Evolutionary conservation across 2,888 invertebrate genomes (phyloP).

Genomic region (Achlya flavicornis): DNA sequence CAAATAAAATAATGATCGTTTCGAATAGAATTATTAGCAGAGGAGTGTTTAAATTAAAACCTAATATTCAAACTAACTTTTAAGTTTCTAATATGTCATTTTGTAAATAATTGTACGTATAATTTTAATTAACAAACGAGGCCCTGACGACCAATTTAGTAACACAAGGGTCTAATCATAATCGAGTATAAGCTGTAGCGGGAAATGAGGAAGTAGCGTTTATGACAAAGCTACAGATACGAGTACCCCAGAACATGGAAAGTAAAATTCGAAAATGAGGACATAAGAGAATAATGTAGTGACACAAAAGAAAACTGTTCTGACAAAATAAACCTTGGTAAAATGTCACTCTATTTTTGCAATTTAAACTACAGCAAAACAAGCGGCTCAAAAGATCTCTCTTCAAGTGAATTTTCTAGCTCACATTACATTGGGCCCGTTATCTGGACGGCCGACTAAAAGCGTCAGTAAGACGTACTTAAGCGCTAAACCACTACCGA

Average conservation of each 20-base stretch:
- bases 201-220: background rate
- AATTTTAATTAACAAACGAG: background rate
- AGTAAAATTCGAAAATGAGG: background rate
- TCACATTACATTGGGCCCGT: constrained; percentile 20
- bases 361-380: background rate
- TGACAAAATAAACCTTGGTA: too few relatives aligned
- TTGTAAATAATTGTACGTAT: background rate
- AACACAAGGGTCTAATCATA: background rate
- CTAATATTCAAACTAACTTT: too few relatives aligned
- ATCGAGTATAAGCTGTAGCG: background rate
- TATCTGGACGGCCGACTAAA: constrained; percentile 35
- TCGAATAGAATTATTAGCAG: background rate
- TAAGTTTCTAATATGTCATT: too few relatives aligned
- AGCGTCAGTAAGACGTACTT: constrained; percentile 59
- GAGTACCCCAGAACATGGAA: background rate
- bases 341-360: too few relatives aligned
- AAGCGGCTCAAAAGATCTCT: background rate
- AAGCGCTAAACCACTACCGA: constrained; percentile 51
- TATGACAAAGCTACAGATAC: background rate
- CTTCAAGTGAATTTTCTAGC: constrained; percentile 19
- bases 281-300: too few relatives aligned
- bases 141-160: background rate
- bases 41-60: too few relatives aligned
- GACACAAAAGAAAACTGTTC: too few relatives aligned
- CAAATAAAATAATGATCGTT: background rate